Percentiles rank a stretch among this genome's conserved stretches.
phyloP scores from a whole-genome alignment of 2,888 invertebrate species.

The Myopa testacea region DNA sequence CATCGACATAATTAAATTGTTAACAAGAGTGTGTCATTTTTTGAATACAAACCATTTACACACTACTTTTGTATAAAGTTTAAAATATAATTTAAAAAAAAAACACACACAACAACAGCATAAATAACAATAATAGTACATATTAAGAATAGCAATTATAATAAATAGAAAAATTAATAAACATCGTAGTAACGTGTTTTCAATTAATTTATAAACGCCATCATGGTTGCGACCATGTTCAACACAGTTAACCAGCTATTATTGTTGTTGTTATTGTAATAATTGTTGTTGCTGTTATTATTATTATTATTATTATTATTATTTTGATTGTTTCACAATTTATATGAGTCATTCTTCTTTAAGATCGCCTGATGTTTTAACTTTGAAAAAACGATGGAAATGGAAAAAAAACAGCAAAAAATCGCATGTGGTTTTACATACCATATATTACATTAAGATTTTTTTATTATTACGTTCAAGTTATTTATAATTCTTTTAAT shows the following conservation, averaged over 20 bases:
- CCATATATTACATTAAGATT: background rate
- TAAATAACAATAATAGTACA: background rate
- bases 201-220: conserved; percentile 30
- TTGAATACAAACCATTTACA: background rate
- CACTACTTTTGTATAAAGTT: background rate
- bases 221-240: conserved; percentile 32
- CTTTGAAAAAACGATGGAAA: background rate
- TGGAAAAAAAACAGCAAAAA: background rate
- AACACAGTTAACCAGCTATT: conserved; percentile 4
- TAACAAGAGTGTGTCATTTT: background rate
- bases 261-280: conserved; percentile 14
- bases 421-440: background rate
- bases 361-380: conserved; percentile 12
- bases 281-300: conserved; percentile 4
- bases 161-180: no score
- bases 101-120: background rate
- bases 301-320: conserved; percentile 12
- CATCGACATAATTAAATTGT: background rate
- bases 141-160: background rate
- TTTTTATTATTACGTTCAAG: background rate
- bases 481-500: background rate
- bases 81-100: background rate
- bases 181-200: conserved; percentile 8
- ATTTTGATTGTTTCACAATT: conserved; percentile 5
- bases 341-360: conserved; percentile 10